Base-by-base conservation (phyloP, 2,797 vertebrate species). In the Poecilia picta region DNA sequence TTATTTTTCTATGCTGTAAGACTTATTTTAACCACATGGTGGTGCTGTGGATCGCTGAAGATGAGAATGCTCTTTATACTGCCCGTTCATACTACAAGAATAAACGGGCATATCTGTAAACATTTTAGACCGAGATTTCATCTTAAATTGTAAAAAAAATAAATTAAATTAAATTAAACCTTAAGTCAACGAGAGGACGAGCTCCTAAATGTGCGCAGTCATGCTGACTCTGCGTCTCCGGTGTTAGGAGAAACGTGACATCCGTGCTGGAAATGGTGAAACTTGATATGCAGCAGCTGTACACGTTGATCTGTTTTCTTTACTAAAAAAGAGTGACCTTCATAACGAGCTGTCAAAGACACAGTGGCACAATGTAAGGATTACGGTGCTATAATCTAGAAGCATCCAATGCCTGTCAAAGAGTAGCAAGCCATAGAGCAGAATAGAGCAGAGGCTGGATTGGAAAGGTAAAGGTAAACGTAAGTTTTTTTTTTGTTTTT, bases 301-400 rank as follows among this genome's bases (percentile, higher is more conserved):
- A 6, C 1, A 72, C 10, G 39, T 28, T 46, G 13, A 28, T 47
- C 46, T 7, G 0, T 31, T 41, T 55, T 43, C 41, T 12, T 18
- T 11, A 13, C 15, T 45, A 39, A 74, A 59, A 62, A 31, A 11
- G 11, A 28, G 5, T 33, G 49, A 47, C 11, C 45, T 43, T 28
- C 25, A 70, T 31, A 25, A 10, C 5, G 5, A 7, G 20, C 2
- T 12, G 71, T 3, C 41, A 71, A 33, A 79, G 79, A 81, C 82
- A 85, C 73, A 18, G 1, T 83, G 77, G 75, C 64, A 72, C 8
- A 23, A 53, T 7, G 28, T 71, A 74, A 74, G 12, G 5, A 68
- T 25, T 2, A 68, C 62, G 25, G 15, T 28, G 13, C 12, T 4
- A 8, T 10, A 6, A 10, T 72, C 51, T 43, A 20, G 46, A 66